Evolutionary conservation across 1,140 invertebrate species (phyloP).

Genomic region (Hirudo medicinalis): DNA sequence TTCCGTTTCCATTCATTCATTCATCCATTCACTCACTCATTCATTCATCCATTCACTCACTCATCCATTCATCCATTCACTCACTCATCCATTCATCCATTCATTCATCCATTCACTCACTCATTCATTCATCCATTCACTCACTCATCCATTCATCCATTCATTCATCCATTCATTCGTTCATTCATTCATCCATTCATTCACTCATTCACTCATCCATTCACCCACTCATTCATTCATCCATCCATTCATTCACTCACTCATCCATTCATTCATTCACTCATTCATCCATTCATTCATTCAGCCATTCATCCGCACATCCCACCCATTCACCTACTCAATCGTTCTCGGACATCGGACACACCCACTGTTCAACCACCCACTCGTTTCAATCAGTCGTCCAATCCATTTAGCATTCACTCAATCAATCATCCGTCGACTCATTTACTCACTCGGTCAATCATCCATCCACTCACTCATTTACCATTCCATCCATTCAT

Average conservation of each 20-base stretch:
- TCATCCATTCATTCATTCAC: not conserved
- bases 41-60: constrained; percentile 1
- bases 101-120: not conserved
- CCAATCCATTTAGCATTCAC: not conserved
- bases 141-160: not conserved
- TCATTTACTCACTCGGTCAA: too few relatives aligned
- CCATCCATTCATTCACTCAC: not conserved
- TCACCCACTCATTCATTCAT: not conserved
- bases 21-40: not conserved
- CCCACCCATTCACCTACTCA: not conserved
- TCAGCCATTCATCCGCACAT: not conserved
- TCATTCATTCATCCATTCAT: not conserved
- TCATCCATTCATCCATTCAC: not conserved
- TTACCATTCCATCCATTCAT: too few relatives aligned
- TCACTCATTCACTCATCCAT: not conserved
- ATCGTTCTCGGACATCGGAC: too few relatives aligned
- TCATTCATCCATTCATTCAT: not conserved
- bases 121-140: not conserved
- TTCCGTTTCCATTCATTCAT: constrained; percentile 6
- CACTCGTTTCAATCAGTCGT: not conserved
- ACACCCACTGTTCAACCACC: not conserved
- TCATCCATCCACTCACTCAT: too few relatives aligned
- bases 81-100: not conserved
- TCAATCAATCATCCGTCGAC: too few relatives aligned
- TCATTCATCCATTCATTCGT: not conserved